Base-by-base conservation (phyloP, 2,113 vertebrate genomes). In the Saccopteryx bilineata region DNA sequence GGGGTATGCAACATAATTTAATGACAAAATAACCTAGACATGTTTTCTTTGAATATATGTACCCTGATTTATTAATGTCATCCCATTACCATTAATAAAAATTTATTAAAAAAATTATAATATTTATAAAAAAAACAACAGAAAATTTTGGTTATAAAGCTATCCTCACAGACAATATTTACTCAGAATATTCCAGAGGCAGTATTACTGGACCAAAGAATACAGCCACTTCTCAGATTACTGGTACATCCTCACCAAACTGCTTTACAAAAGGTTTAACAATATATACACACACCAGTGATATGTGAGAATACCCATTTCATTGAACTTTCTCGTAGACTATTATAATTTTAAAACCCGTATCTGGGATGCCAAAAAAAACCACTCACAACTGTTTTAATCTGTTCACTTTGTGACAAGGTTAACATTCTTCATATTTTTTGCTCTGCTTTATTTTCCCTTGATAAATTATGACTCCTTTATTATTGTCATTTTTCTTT, bases 361-460 rank as follows among this genome's bases (percentile, higher is more conserved):
- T 81, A 90, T 74, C 58, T 81, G 50, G 54, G 15, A 68, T 75
- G 33, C 17, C 31, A 90, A 80, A 93, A 87, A 46, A 76, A n/a
- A 6, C 7, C 28, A 28, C 31, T 71, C 26, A 61, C 12, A 52
- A 83, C 12, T 63, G 10, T 80, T 93, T 76, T 74, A 84, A 87
- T 74, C 15, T 78, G 19, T 58, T 71, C 1, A 84, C 33, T 92
- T 87, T 48, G 5, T 93, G 61, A 68, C 21, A 93, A 86, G 66
- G 21, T 76, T 80, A 60, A 71, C 21, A 93, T 46, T 84, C 50
- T 74, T 85, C 60, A 14, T 31, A 33, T 12, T 81, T 95, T 90
- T 72, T 69, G 56, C 86, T 52, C 23, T 26, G 26, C 63, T 87
- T 72, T 84, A 68, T 68, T 68, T 85, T 90, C 63, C 82, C 72